Evolutionary conservation across 2,888 invertebrate genomes (phyloP), one percentile per base, ranked within the genome.

Genomic region (Reticulitermes lucifugus): DNA sequence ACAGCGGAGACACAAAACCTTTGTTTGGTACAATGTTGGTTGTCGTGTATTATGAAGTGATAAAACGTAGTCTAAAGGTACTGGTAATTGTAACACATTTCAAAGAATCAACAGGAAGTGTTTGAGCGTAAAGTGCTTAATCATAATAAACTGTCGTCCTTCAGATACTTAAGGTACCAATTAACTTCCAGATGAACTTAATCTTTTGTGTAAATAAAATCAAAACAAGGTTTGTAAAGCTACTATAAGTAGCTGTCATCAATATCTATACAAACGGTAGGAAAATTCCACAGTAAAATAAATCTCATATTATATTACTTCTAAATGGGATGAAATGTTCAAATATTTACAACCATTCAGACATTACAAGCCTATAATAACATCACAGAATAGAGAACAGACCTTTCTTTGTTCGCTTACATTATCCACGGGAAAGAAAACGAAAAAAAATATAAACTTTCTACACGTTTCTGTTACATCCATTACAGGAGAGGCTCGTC

Each of bases 291-390:
- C 77, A 7, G 18, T 21, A 77, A 21, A 73, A 73, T 65, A 65
- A 65, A 65, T 65, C 65, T 65, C 65, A 65, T 73, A 41, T 73
- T 77, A 46, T 77, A 77, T 77, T 46, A 77, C 77, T 77, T 77
- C 46, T 51, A 77, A 77, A 77, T 77, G 77, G 43, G 70, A 73
- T 55, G 81, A 73, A 81, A 46, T 73, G 84, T 81, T 84, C 80
- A 84, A 84, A 84, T 84, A 84, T 84, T 84, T 79, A 84, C 84
- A 43, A 41, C 71, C 81, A 73, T 84, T 84, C 71, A 21, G 80
- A 73, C 81, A 81, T 84, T 84, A 84, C 73, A 84, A 80, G 71
- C 60, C 81, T 70, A 79, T 81, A 84, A 84, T 60, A 83, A 41
- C 83, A 43, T 77, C 46, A 43, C 46, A 46, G 77, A 77, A 77